A percentile compares a stretch with the other conserved stretches of the same genome.
These are phyloP conservation scores for Diprion similis DNA, from an alignment of 1,140 invertebrate species.

Conservation along the genomic window DNA sequence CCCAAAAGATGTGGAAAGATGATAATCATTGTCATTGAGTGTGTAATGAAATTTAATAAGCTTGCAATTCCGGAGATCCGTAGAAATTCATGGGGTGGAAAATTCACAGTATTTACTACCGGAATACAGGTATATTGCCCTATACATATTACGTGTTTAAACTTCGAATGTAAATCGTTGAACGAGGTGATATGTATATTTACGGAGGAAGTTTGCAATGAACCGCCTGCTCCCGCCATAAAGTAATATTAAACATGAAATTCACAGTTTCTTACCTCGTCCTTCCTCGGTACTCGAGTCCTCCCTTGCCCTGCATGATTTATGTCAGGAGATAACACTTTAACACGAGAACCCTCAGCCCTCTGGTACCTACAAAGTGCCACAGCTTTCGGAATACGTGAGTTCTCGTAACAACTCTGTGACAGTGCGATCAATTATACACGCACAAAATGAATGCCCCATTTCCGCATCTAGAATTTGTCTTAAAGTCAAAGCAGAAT, in stretches of 20 bases:
- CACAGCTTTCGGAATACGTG: neutral
- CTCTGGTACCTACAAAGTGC: neutral
- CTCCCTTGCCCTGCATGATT: neutral
- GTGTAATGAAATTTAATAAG: no score
- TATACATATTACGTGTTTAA: no score
- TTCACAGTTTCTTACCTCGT: slow-evolving; percentile 5
- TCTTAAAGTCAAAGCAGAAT: no score
- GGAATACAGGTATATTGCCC: no score
- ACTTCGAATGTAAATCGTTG: neutral
- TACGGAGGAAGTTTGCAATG: neutral
- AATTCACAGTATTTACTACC: no score
- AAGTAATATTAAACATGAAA: slow-evolving; percentile 8
- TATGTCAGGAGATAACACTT: neutral
- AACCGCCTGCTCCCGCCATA: slow-evolving; percentile 1
- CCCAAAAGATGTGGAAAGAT: no score
- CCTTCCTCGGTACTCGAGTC: neutral
- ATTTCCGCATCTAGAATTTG: no score
- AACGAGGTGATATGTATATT: neutral
- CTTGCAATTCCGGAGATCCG: neutral
- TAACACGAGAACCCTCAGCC: neutral
- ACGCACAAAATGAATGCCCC: no score
- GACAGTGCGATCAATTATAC: neutral
- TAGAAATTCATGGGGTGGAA: neutral
- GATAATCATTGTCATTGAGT: no score
- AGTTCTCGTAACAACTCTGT: neutral